Percentiles rank a stretch among this genome's conserved stretches.
phyloP scores from a whole-genome alignment of 35 echinoderm and acorn worm species.

The Apostichopus parvimensis region DNA sequence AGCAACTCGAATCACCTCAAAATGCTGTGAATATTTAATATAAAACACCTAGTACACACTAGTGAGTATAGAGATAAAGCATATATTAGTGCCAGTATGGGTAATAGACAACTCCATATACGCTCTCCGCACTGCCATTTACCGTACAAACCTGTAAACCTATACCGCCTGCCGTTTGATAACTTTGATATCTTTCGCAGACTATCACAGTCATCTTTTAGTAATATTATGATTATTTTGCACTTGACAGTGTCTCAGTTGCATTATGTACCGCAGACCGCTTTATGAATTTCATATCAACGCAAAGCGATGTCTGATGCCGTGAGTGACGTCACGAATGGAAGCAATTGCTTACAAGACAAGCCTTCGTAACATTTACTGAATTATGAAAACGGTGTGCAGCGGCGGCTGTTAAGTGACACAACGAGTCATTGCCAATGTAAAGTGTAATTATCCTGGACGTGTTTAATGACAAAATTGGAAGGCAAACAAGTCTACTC shows the following conservation, averaged over 20 bases:
- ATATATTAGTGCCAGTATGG: too few relatives aligned
- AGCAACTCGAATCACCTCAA: not conserved
- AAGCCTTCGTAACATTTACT: not conserved
- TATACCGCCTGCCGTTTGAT: too few relatives aligned
- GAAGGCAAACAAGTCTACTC: too few relatives aligned
- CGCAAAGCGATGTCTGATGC: not conserved
- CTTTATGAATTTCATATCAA: slow-evolving; percentile 1
- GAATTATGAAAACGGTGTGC: not conserved
- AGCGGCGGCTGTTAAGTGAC: not conserved
- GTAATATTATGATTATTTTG: too few relatives aligned
- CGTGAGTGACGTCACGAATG: not conserved
- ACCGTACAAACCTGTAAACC: too few relatives aligned
- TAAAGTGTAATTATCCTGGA: not conserved
- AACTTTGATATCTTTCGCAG: too few relatives aligned
- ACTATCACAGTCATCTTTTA: too few relatives aligned
- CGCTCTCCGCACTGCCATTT: too few relatives aligned
- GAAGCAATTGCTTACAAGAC: not conserved
- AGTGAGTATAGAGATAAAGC: too few relatives aligned
- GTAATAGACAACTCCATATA: too few relatives aligned
- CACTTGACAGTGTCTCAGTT: not conserved
- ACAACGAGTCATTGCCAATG: not conserved
- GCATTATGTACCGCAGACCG: not conserved
- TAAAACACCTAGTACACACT: not conserved
- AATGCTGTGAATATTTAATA: not conserved
- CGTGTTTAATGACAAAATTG: too few relatives aligned